Base-by-base conservation (phyloP, 2,888 invertebrate species). In the Adelognathus sp. region DNA sequence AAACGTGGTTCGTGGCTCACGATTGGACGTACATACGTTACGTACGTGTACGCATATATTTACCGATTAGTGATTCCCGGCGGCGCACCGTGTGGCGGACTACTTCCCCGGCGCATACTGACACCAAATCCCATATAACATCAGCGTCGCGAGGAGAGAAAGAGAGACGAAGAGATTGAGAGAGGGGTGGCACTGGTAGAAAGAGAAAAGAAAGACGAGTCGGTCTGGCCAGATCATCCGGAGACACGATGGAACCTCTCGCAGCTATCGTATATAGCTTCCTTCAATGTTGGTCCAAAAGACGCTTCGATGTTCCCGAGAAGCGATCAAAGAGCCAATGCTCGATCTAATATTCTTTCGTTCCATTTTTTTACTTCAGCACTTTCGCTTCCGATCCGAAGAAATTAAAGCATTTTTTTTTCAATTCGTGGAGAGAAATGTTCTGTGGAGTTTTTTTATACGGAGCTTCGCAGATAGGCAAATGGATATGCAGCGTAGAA, bases 91-190 rank as follows among this genome's bases (percentile, higher is more conserved):
- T 81, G 82, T 83, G 83, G 84, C 88, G 90, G 87, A 88, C 90
- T 88, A 90, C 89, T 90, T 89, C 86, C 81, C 79, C 77, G 82
- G 75, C 85, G 85, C 83, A 86, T 81, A 86, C 86, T 89, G 90
- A 90, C 90, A 90, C 90, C 90, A 88, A 90, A 90, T 90, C 87
- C 90, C 87, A 90, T 90, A 90, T 90, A 88, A 85, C 86, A 76
- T 73, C 56, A 71, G 41, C 50, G 69, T 78, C 69, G 72, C n/a
- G 14, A 52, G 71, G 69, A 75, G 67, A 74, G 76, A 81, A 69
- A 76, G 41, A 44, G 31, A 29, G 14, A 44, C 29, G 16, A 27
- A 27, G 67, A 44, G 21, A 11, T 46, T 58, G 58, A 58, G 71
- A 71, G 74, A 80, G n/a, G 9, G 27, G 31, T 24, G 16, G 9